A percentile compares a stretch with the other conserved stretches of the same genome.
Evolutionary conservation across 2,888 invertebrate genomes (phyloP).

Genomic region (Bimastos eiseni): DNA sequence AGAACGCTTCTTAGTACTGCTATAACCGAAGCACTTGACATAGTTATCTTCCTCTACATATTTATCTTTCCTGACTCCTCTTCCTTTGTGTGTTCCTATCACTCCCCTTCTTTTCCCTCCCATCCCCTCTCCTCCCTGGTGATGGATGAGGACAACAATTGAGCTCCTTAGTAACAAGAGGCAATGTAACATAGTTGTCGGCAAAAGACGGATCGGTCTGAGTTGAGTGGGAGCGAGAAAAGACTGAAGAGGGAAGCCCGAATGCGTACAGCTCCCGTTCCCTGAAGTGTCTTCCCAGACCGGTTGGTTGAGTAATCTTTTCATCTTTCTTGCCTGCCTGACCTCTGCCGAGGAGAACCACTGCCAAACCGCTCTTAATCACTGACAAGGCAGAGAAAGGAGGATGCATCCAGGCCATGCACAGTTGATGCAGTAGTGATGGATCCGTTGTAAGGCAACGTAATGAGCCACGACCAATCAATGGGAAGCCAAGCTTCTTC

Average conservation of each 20-base stretch:
- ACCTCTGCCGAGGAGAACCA: not conserved
- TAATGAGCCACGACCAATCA: not conserved
- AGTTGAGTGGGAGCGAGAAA: not conserved
- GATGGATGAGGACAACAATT: not conserved
- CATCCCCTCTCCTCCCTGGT: not conserved
- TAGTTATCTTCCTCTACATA: not conserved
- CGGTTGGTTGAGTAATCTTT: constrained; percentile 4
- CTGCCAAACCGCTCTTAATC: constrained; percentile 2
- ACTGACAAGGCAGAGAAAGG: not conserved
- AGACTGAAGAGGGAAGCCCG: not conserved
- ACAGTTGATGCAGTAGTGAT: not conserved
- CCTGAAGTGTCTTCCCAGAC: not conserved
- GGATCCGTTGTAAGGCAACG: not conserved
- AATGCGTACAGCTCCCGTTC: not conserved
- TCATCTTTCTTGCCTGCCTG: not conserved
- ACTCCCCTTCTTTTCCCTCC: not conserved
- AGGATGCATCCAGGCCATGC: not conserved
- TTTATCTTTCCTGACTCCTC: not conserved
- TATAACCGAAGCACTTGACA: not conserved
- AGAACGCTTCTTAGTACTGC: not conserved
- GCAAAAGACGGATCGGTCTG: not conserved
- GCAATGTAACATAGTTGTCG: not conserved
- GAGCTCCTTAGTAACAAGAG: constrained; percentile 9
- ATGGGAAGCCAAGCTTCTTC: not conserved
- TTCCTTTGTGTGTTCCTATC: not conserved